A percentile compares a stretch with the other conserved stretches of the same genome.
Evolutionary conservation across 2,888 invertebrate genomes (phyloP).

Genomic region (Heliconius ethilla): DNA sequence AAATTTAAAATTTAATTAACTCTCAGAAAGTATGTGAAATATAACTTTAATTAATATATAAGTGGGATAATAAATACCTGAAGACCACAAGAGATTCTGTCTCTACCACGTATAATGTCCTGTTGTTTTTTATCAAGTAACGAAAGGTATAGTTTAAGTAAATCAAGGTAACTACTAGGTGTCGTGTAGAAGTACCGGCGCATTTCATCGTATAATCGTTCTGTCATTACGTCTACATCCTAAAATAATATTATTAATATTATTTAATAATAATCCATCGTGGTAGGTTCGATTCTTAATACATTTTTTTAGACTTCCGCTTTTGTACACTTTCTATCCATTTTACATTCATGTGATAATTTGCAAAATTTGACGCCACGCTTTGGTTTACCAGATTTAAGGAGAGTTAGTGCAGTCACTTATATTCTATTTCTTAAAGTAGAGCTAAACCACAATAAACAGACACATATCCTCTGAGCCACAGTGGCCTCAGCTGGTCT

Average conservation of each 20-base stretch:
- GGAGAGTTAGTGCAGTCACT: too few relatives aligned
- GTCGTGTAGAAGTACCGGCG: conserved; percentile 94
- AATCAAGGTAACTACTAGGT: conserved; percentile 93
- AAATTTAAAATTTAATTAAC: background rate
- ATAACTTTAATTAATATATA: background rate
- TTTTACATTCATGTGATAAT: too few relatives aligned
- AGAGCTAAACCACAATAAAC: too few relatives aligned
- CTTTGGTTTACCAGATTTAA: too few relatives aligned
- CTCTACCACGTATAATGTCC: conserved; percentile 84
- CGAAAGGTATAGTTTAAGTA: conserved; percentile 88
- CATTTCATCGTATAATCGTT: conserved; percentile 90
- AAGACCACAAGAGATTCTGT: conserved; percentile 88
- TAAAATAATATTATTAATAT: conserved; percentile 53
- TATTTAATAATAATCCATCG: background rate
- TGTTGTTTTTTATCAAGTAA: conserved; percentile 87
- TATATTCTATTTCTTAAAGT: too few relatives aligned
- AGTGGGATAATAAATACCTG: conserved; percentile 59
- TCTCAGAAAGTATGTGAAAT: background rate
- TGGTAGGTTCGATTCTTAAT: background rate
- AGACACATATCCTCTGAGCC: too few relatives aligned
- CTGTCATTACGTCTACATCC: conserved; percentile 91
- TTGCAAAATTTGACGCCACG: too few relatives aligned
- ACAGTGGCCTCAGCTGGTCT: too few relatives aligned
- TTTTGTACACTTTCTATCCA: background rate
- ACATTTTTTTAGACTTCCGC: background rate